Evolutionary conservation across 1,140 invertebrate species (phyloP).

Genomic region (Hetaerina americana): DNA sequence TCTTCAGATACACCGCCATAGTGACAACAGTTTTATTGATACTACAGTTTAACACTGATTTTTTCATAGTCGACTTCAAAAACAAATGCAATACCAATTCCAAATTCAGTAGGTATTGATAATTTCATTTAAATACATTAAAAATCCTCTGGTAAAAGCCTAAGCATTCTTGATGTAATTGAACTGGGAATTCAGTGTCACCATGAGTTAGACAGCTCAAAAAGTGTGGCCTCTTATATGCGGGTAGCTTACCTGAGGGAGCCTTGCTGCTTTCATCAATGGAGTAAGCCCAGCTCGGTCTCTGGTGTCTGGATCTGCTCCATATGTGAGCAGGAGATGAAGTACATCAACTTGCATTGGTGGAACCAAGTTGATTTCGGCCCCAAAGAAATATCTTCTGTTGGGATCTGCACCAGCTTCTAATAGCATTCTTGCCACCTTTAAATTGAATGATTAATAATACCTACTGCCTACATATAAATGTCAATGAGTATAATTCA

Average conservation of each 20-base stretch:
- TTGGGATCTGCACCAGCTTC: constrained; percentile 62
- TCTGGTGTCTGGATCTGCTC: constrained; percentile 72
- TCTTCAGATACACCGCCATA: no score
- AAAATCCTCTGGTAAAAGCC: no score
- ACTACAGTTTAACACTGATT: no score
- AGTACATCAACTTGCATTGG: constrained; percentile 62
- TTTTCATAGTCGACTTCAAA: no score
- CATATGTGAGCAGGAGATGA: constrained; percentile 66
- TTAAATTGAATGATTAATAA: constrained; percentile 18
- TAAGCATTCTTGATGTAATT: no score
- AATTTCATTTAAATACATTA: no score
- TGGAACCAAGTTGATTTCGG: constrained; percentile 76
- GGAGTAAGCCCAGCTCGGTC: constrained; percentile 73
- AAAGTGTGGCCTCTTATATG: no score
- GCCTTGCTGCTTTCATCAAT: constrained; percentile 72
- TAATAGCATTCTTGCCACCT: constrained; percentile 50
- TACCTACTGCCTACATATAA: neutral
- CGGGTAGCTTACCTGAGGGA: constrained; percentile 57
- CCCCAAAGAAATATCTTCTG: constrained; percentile 73
- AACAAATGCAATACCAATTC: no score
- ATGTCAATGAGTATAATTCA: neutral
- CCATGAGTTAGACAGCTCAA: no score
- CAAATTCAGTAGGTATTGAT: no score
- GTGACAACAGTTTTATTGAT: no score
- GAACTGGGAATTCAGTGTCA: no score